Evolutionary conservation across 2,113 vertebrate genomes (phyloP), one percentile per base, ranked within the genome.

Genomic region (Myrmecobius fasciatus): DNA sequence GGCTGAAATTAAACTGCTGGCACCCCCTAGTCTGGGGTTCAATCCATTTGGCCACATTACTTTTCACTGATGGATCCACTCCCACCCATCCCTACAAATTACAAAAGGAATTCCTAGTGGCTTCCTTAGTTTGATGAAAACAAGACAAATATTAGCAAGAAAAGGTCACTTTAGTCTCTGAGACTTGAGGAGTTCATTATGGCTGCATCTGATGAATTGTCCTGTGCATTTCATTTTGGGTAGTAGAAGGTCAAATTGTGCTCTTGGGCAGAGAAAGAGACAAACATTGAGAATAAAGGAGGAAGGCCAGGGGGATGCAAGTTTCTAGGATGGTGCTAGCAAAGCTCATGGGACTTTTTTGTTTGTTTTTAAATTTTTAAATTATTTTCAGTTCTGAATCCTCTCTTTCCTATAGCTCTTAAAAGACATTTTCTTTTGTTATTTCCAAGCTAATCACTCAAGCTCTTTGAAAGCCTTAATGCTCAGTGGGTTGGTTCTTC

Each of bases 181-280:
- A 0, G 94, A 90, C 54, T 89, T 93, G 96, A 95, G 92, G 91
- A 96, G 60, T 91, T 93, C 95, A 54, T 98, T 97, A 95, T 92
- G 97, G 97, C 95, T 90, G 60, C 51, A 54, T 93, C 92, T 97
- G 97, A 98, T 96, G 96, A 97, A 96, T 95, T 95, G 96, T 93
- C 90, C 46, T 31, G 51, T 28, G 91, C 91, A 94, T 75, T 2
- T 0, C 95, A 96, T 96, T 98, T 98, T 97, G 97, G 94, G 97
- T 97, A 98, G 98, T 96, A 98, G 98, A 98, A 98, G 98, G 97
- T 99, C 98, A 98, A 96, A 91, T 95, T 98, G 89, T 97, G 98
- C 99, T 98, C 94, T 97, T 97, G 98, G 99, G 98, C 98, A 98
- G 97, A 97, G 98, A 89, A 54, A 93, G 94, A 94, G 94, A 97